These are phyloP conservation scores for Glaucidium brasilianum DNA, from an alignment of 2,113 vertebrate species.

Conservation along the genomic window DNA sequence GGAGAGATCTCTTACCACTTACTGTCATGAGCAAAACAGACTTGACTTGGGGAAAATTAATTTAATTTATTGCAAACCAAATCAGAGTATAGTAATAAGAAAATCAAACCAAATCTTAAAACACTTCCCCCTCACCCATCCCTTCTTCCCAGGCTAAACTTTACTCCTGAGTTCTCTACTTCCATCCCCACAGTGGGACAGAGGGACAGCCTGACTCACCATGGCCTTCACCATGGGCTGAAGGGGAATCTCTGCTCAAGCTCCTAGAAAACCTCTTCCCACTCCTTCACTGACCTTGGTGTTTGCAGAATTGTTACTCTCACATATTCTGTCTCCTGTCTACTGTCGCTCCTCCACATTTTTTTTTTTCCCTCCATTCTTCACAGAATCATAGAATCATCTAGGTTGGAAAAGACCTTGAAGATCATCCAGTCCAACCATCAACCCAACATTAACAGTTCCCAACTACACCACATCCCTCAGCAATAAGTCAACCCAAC, in stretches of 20 bases:
- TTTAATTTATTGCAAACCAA: not conserved
- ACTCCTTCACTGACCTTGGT: not conserved
- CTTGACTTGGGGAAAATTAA: not conserved
- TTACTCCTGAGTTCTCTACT: not conserved
- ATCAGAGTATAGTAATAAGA: not conserved
- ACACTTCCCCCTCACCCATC: not conserved
- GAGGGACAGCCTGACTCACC: too few species aligned
- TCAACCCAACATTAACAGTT: too few species aligned
- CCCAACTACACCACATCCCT: too few species aligned
- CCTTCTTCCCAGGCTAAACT: not conserved
- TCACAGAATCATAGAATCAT: too few species aligned
- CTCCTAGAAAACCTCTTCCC: not conserved
- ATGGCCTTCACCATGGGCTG: not conserved
- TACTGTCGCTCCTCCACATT: not conserved
- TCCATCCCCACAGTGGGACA: not conserved
- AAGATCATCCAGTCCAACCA: too few species aligned
- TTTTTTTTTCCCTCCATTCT: not conserved
- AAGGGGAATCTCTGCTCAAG: not conserved
- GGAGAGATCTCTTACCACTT: not conserved
- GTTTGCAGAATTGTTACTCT: not conserved
- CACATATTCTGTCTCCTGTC: not conserved
- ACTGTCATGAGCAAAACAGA: not conserved
- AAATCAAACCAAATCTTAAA: not conserved
- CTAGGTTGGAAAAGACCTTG: too few species aligned
- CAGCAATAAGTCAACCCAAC: too few species aligned